Evolutionary conservation across 1,140 invertebrate genomes (phyloP).

Genomic region (Leptinotarsa defecta): DNA sequence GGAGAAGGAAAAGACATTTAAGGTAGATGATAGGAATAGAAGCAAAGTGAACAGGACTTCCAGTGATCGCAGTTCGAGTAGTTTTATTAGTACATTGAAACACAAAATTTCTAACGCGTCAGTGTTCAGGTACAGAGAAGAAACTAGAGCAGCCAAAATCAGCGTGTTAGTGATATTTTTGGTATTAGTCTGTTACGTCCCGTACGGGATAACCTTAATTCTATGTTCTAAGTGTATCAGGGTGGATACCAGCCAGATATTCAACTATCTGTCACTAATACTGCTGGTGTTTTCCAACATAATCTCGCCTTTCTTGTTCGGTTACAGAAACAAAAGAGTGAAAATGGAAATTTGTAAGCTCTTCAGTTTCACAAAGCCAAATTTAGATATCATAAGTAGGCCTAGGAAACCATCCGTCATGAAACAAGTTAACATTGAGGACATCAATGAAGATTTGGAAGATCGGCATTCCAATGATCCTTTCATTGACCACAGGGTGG

Average conservation of each 20-base stretch:
- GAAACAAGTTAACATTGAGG: constrained; percentile 34
- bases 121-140: constrained; percentile 80
- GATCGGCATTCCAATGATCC: constrained; percentile 30
- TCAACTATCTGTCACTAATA: constrained; percentile 64
- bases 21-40: constrained; percentile 23
- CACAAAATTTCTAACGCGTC: constrained; percentile 81
- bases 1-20: constrained; percentile 27
- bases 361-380: constrained; percentile 57
- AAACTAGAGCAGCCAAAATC: constrained; percentile 78
- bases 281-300: constrained; percentile 71
- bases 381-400: constrained; percentile 1
- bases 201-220: constrained; percentile 65
- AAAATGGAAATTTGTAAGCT: constrained; percentile 71
- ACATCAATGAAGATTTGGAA: constrained; percentile 20
- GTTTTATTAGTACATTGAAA: constrained; percentile 72
- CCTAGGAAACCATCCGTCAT: constrained; percentile 14
- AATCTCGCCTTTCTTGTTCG: constrained; percentile 77
- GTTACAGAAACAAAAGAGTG: constrained; percentile 75
- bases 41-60: constrained; percentile 48
- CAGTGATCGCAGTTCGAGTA: constrained; percentile 56
- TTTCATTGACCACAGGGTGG: constrained; percentile 29
- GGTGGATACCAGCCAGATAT: constrained; percentile 55
- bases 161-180: constrained; percentile 75
- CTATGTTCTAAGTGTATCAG: constrained; percentile 54
- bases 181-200: constrained; percentile 72